Evolutionary conservation across 2,888 invertebrate species (phyloP).

Genomic region (Lasioglossum villosulum): DNA sequence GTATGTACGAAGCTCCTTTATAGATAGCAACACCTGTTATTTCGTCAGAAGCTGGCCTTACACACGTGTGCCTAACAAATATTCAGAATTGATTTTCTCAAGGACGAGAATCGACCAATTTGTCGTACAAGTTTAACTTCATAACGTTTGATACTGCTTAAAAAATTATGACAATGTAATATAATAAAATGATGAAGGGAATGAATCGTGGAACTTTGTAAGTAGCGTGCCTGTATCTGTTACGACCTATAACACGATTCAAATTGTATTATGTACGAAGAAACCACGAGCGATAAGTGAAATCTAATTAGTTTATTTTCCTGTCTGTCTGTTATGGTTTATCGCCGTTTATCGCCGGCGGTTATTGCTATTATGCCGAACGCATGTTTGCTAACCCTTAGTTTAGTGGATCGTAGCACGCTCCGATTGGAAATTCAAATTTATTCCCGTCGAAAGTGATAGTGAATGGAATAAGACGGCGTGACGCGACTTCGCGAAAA

Average conservation of each 20-base stretch:
- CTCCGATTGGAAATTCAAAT: neutral
- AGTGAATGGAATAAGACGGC: neutral
- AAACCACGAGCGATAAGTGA: constrained; percentile 18
- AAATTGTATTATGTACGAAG: neutral
- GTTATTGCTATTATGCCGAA: neutral
- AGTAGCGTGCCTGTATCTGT: neutral
- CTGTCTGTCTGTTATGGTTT: constrained; percentile 9
- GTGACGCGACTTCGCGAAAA: neutral
- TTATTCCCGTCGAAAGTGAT: neutral
- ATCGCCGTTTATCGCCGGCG: constrained; percentile 27
- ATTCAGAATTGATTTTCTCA: neutral
- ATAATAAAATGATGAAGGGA: neutral
- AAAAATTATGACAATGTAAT: neutral
- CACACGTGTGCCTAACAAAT: neutral
- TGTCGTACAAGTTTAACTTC: neutral
- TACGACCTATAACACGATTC: neutral
- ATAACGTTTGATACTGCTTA: neutral
- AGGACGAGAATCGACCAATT: neutral
- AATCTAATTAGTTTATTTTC: constrained; percentile 28
- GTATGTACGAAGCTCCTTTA: neutral
- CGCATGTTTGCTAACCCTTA: neutral
- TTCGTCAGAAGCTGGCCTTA: neutral
- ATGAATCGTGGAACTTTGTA: neutral
- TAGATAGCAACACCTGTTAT: neutral
- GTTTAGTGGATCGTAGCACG: neutral